Evolutionary conservation across 2,888 invertebrate species (phyloP), one percentile per base, ranked within the genome.

Genomic region (Drosophila yooni): DNA sequence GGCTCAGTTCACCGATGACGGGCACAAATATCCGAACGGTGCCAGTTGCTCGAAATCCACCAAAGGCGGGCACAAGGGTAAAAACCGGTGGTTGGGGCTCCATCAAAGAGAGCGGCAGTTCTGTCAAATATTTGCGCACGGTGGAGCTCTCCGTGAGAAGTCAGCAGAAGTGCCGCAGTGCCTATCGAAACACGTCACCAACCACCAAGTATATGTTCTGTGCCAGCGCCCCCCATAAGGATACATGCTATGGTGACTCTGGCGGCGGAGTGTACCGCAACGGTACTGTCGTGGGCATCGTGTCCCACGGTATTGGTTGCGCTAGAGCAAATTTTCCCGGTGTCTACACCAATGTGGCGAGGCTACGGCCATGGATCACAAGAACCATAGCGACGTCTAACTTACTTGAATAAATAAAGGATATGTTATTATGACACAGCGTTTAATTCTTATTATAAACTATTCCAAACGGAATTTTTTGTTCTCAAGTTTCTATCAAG

Each of bases 321-420:
- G 92, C 81, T 13, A 65, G 82, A 81, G 94, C 95, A 0, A 94
- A 95, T 0, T 95, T 94, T 83, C 97, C 97, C 0, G 97, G 97
- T 0, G 96, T 97, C 3, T 97, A 97, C 91, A 94, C 96, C 18
- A 46, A 33, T 7, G 56, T 74, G 1, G 0, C 52, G 3, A 18
- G 5, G 0, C 15, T 75, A 0, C 31, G 13, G 0, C 0, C 0
- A 0, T 87, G 86, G 86, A 54, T 75, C 11, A 52, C 8, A 31
- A 65, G 4, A 0, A 11, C 31, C 0, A 77, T 79, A 11, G 46
- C 62, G 15, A 60, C 34, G 76, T 76, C 56, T 73, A 38, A 48
- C 40, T 2, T 4, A 21, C 21, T 18, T n/a, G 15, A 0, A 31
- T 34, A 50, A 67, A 50, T 25, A 53, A 38, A 53, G 3, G 10